Conservation (phyloP, 2,888 invertebrate species). For the Chromoteleia sp. region DNA sequence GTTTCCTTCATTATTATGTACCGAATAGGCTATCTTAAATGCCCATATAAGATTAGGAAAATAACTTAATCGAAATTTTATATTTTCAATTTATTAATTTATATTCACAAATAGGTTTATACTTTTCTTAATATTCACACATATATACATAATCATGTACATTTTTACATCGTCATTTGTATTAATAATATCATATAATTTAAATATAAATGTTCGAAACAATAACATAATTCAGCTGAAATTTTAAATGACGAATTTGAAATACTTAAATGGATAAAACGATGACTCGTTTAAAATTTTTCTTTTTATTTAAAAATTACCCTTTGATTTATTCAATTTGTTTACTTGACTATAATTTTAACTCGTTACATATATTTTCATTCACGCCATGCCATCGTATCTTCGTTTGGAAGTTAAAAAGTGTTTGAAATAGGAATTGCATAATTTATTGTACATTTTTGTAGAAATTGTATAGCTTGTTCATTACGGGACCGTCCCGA, state of each 20-base stretch:
- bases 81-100: background rate
- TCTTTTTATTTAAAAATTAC: too few species aligned
- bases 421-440: constrained; percentile 43
- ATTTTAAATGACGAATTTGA: too few species aligned
- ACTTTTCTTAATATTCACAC: background rate
- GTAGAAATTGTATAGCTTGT: constrained; percentile 54
- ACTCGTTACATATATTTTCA: constrained; percentile 35
- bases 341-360: constrained; percentile 5
- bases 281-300: too few species aligned
- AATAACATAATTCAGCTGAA: too few species aligned
- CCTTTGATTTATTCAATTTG: background rate
- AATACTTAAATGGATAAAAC: too few species aligned
- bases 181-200: too few species aligned
- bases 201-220: too few species aligned
- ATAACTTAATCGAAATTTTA: constrained; percentile 5
- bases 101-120: background rate
- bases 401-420: constrained; percentile 22
- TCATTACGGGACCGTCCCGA: constrained; percentile 49
- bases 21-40: constrained; percentile 10
- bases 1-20: constrained; percentile 16
- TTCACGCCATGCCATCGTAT: constrained; percentile 21
- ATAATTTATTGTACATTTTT: constrained; percentile 60
- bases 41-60: constrained; percentile 22
- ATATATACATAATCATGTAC: too few species aligned
- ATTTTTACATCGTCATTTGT: too few species aligned